Percentiles rank a stretch among this genome's conserved stretches.
Conservation (phyloP, 2,888 invertebrate species). For the Syritta pipiens region DNA sequence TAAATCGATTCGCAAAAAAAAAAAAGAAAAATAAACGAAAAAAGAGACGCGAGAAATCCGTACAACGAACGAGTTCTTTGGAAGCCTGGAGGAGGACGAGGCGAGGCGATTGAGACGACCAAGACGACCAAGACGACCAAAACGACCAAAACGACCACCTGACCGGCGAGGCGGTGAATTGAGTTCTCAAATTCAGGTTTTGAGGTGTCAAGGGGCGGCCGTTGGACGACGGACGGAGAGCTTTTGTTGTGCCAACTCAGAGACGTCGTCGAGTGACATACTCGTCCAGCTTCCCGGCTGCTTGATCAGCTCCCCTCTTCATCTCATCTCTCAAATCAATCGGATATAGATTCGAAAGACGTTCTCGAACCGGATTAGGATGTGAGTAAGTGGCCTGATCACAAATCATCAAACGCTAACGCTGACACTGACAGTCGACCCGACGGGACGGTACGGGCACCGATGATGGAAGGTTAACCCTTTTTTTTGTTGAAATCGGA, state of each 20-base stretch:
- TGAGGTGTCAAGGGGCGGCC: conserved; percentile 61
- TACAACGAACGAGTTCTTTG: conserved; percentile 46
- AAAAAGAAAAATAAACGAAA: neutral
- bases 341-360: conserved; percentile 11
- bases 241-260: conserved; percentile 12
- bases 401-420: conserved; percentile 42
- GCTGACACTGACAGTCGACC: conserved; percentile 6
- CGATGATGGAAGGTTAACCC: conserved; percentile 47
- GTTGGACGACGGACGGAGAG: conserved; percentile 25
- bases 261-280: conserved; percentile 15
- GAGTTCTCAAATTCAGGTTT: conserved; percentile 61
- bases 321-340: neutral
- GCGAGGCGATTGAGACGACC: no score
- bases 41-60: neutral
- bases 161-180: conserved; percentile 36
- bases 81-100: no score
- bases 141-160: no score
- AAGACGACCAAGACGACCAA: conserved; percentile 18
- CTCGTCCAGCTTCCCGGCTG: neutral
- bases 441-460: neutral
- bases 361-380: conserved; percentile 16
- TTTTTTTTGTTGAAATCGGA: conserved; percentile 51
- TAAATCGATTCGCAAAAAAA: conserved; percentile 35
- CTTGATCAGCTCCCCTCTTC: neutral
- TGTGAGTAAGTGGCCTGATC: conserved; percentile 31